Percentiles rank a stretch among this genome's conserved stretches.
These are phyloP conservation scores for Antheraea mylitta DNA, from an alignment of 1,140 invertebrate genomes.

Conservation along the genomic window DNA sequence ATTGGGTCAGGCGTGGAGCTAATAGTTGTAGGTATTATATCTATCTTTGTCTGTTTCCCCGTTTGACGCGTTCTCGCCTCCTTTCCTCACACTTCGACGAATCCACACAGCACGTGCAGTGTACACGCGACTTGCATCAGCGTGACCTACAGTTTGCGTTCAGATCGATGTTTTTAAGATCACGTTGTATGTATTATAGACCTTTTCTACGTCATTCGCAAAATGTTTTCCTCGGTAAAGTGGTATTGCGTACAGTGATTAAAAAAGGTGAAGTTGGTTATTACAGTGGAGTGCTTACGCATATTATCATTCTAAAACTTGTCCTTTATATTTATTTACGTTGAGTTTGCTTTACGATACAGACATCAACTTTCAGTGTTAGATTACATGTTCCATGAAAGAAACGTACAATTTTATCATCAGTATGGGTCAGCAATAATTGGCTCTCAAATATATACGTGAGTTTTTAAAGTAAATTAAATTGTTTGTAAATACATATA, in stretches of 20 bases:
- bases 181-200: conserved; percentile 33
- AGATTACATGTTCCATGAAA: no score
- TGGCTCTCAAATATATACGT: not conserved
- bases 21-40: not conserved
- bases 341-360: not conserved
- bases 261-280: not conserved
- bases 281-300: not conserved
- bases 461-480: not conserved
- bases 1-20: not conserved
- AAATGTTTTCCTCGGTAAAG: conserved; percentile 9
- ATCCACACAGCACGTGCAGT: conserved; percentile 44
- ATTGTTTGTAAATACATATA: not conserved
- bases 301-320: not conserved
- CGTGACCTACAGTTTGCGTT: conserved; percentile 53
- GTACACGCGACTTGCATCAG: conserved; percentile 54
- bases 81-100: conserved; percentile 4
- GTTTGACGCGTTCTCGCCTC: not conserved
- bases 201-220: conserved; percentile 15
- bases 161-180: conserved; percentile 31
- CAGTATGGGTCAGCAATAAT: no score
- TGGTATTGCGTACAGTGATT: not conserved
- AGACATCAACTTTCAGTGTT: no score
- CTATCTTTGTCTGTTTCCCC: not conserved
- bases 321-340: not conserved
- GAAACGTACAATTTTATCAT: no score